phyloP scores from a whole-genome alignment of 2,797 vertebrate species.

The Macroramphosus scolopax region DNA sequence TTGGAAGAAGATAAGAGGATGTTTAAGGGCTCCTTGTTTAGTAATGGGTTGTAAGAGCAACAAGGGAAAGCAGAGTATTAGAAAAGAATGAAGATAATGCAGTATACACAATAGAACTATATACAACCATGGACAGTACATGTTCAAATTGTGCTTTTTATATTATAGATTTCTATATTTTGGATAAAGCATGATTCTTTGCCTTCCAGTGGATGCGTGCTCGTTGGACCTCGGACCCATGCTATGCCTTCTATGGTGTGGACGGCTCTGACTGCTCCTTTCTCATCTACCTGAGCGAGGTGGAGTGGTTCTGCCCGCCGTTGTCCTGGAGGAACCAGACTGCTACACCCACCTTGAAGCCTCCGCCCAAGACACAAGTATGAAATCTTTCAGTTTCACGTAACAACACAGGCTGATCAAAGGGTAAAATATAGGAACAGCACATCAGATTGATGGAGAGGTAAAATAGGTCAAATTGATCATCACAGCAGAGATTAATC shows the following conservation, averaged over 20 bases:
- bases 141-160: too few species aligned
- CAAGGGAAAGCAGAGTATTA: constrained; percentile 2
- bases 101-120: too few species aligned
- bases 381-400: constrained; percentile 2
- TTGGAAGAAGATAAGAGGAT: constrained; percentile 20
- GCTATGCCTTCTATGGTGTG: constrained; percentile 93
- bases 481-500: too few species aligned
- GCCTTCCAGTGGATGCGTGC: constrained; percentile 88
- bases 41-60: neutral
- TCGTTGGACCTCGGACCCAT: constrained; percentile 96
- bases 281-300: constrained; percentile 94
- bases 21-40: constrained; percentile 4
- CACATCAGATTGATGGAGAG: neutral
- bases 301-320: constrained; percentile 96
- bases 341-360: constrained; percentile 65
- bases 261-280: constrained; percentile 96
- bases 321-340: constrained; percentile 89
- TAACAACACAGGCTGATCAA: neutral
- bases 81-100: too few species aligned
- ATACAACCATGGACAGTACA: too few species aligned
- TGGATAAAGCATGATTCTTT: constrained; percentile 3
- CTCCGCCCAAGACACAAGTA: constrained; percentile 81
- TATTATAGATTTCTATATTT: too few species aligned
- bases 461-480: neutral
- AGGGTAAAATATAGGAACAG: neutral